A percentile compares a stretch with the other conserved stretches of the same genome.
These are phyloP conservation scores for Leptinotarsa peninsularis DNA, from an alignment of 2,888 invertebrate species.

Conservation along the genomic window DNA sequence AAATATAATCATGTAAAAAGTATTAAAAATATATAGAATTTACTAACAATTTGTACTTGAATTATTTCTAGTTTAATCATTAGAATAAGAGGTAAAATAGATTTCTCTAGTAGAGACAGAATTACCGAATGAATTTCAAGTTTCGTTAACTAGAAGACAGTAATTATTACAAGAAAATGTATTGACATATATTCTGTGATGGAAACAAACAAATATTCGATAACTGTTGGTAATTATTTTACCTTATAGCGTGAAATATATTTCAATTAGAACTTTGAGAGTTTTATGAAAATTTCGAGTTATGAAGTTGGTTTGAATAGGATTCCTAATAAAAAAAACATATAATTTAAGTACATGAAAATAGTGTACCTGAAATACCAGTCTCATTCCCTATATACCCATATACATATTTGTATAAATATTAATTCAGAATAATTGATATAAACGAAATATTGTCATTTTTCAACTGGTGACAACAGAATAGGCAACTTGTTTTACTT, in stretches of 20 bases:
- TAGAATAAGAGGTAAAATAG: neutral
- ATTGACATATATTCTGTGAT: too few species aligned
- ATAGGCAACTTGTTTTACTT: neutral
- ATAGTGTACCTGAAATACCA: neutral
- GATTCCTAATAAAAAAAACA: too few species aligned
- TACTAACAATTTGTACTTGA: constrained; percentile 1
- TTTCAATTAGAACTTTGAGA: too few species aligned
- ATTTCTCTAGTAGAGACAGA: neutral
- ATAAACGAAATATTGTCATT: neutral
- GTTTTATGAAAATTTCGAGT: too few species aligned
- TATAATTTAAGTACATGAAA: neutral
- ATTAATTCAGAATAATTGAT: neutral
- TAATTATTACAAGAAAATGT: too few species aligned
- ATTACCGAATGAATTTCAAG: neutral
- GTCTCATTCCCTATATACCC: constrained; percentile 1
- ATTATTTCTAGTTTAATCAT: neutral
- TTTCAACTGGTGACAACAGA: neutral
- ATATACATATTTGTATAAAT: neutral
- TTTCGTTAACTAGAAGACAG: too few species aligned
- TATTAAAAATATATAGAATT: constrained; percentile 8
- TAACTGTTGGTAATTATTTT: too few species aligned
- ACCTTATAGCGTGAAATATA: too few species aligned
- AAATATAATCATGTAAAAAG: neutral
- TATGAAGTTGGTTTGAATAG: too few species aligned
- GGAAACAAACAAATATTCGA: too few species aligned